Evolutionary conservation across 2,113 vertebrate genomes (phyloP).

Genomic region (Buteo buteo): DNA sequence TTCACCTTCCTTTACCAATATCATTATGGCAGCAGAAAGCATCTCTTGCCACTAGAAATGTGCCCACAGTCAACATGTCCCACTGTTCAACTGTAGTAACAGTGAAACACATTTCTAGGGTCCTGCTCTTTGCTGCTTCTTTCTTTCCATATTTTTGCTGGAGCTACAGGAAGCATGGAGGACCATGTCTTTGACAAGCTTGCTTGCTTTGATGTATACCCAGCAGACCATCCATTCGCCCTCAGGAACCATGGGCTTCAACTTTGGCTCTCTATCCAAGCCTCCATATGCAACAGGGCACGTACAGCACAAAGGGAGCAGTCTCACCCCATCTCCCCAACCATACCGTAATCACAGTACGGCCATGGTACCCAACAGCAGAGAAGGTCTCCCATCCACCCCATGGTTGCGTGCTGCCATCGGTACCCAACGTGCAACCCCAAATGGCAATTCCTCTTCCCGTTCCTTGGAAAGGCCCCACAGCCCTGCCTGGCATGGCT

Average conservation of each 20-base stretch:
- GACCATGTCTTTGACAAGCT: neutral
- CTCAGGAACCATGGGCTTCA: neutral
- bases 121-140: neutral
- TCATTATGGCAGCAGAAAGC: neutral
- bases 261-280: neutral
- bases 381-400: neutral
- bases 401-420: accelerated
- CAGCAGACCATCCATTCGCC: neutral
- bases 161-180: neutral
- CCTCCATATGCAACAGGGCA: neutral
- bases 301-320: neutral
- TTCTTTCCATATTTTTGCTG: neutral
- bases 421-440: neutral
- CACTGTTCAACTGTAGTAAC: too few species aligned
- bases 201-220: neutral
- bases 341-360: accelerated
- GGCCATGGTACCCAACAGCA: neutral
- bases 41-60: neutral
- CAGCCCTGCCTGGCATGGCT: constrained; percentile 77
- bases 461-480: neutral
- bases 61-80: neutral
- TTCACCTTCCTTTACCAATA: neutral
- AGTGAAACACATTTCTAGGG: neutral
- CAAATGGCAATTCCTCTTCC: neutral
- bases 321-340: accelerated